Conservation (phyloP, 2,113 vertebrate genomes). For the Bubo bubo region DNA sequence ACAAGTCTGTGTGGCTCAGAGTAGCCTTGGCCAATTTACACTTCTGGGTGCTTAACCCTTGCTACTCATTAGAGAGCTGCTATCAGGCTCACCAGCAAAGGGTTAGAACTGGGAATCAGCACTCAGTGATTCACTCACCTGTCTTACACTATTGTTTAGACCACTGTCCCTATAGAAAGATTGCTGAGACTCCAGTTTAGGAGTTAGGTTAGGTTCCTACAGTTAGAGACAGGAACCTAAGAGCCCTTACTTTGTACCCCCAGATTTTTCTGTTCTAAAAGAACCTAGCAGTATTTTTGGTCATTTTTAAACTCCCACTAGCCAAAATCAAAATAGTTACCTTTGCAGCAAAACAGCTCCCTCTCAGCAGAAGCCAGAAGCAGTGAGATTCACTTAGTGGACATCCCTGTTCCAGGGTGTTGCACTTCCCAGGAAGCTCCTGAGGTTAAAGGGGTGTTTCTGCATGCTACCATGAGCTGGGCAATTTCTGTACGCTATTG, state of each 20-base stretch:
- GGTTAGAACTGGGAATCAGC: neutral
- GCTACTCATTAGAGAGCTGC: neutral
- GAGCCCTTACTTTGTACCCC: rapidly evolving
- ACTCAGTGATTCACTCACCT: neutral
- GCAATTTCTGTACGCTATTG: neutral
- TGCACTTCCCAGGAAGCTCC: neutral
- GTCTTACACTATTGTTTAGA: neutral
- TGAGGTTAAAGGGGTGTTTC: neutral
- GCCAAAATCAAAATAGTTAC: neutral
- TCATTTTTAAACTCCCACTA: neutral
- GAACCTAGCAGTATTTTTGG: neutral
- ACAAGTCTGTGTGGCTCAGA: neutral
- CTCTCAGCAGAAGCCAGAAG: neutral
- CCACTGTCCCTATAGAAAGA: neutral
- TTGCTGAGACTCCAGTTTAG: neutral
- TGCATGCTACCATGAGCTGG: rapidly evolving
- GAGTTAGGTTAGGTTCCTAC: neutral
- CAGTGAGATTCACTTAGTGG: neutral
- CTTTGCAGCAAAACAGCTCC: neutral
- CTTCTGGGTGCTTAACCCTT: neutral
- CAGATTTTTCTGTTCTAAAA: neutral
- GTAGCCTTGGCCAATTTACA: neutral
- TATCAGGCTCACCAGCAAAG: neutral
- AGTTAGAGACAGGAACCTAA: neutral
- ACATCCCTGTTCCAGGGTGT: neutral